Percentiles rank a stretch among this genome's conserved stretches.
These are phyloP conservation scores for Ariolimax columbianus DNA, from an alignment of 2,888 invertebrate species.

Conservation along the genomic window DNA sequence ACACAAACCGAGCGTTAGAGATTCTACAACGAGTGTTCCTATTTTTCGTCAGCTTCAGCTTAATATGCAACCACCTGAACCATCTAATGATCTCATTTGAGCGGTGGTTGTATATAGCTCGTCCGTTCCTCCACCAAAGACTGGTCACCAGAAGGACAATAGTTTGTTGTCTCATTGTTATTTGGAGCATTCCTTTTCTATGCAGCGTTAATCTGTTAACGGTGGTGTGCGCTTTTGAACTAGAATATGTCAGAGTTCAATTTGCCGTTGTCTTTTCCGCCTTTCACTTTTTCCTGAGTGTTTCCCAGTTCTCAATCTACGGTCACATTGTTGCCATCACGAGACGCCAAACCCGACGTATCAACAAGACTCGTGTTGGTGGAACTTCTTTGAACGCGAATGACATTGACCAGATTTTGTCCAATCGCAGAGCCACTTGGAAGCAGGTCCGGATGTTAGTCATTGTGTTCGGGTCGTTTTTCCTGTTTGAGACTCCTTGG, in stretches of 20 bases:
- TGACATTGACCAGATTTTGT: not conserved
- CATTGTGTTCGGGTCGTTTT: constrained; percentile 3
- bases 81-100: no score
- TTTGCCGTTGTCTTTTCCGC: not conserved
- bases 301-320: not conserved
- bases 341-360: not conserved
- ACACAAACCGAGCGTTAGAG: no score
- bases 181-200: not conserved
- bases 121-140: no score
- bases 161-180: not conserved
- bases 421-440: not conserved
- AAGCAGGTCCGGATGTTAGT: not conserved
- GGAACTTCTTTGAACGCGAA: not conserved
- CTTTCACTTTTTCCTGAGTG: not conserved
- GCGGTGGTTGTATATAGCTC: no score
- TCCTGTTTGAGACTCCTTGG: not conserved
- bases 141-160: not conserved
- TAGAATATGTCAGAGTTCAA: not conserved
- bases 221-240: not conserved
- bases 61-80: no score
- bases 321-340: not conserved
- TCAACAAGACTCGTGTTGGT: not conserved
- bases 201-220: not conserved
- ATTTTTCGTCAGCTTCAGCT: no score
- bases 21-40: no score